Conservation (phyloP, 1,140 invertebrate genomes). For the Heliconius hewitsoni region DNA sequence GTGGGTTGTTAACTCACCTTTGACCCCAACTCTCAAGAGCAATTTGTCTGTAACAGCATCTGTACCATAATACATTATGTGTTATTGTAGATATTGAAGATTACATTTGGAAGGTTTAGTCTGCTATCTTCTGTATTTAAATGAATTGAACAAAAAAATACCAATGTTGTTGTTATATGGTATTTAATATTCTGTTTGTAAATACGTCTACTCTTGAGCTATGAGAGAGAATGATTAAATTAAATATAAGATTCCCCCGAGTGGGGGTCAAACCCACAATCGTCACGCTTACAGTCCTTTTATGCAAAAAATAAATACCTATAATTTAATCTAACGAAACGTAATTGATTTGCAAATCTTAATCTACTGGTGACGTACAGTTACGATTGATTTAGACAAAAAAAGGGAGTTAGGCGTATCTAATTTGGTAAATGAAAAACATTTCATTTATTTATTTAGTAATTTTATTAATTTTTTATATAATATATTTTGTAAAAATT, state of each 20-base stretch:
- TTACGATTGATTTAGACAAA: neutral
- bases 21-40: neutral
- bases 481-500: too few relatives aligned
- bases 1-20: slow-evolving; percentile 10
- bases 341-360: neutral
- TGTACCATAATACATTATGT: neutral
- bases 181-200: too few relatives aligned
- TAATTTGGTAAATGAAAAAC: neutral
- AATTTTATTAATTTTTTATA: too few relatives aligned
- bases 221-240: too few relatives aligned
- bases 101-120: too few relatives aligned
- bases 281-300: neutral
- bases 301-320: neutral
- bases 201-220: too few relatives aligned
- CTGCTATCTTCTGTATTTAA: too few relatives aligned
- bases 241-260: neutral
- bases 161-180: too few relatives aligned
- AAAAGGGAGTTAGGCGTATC: neutral
- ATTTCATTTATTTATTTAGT: neutral
- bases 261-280: neutral
- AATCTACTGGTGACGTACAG: neutral
- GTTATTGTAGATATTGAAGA: neutral
- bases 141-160: too few relatives aligned
- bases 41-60: slow-evolving; percentile 2
- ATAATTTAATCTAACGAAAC: neutral